Conservation (phyloP, 2,113 vertebrate genomes). For the Apodemus speciosus region DNA sequence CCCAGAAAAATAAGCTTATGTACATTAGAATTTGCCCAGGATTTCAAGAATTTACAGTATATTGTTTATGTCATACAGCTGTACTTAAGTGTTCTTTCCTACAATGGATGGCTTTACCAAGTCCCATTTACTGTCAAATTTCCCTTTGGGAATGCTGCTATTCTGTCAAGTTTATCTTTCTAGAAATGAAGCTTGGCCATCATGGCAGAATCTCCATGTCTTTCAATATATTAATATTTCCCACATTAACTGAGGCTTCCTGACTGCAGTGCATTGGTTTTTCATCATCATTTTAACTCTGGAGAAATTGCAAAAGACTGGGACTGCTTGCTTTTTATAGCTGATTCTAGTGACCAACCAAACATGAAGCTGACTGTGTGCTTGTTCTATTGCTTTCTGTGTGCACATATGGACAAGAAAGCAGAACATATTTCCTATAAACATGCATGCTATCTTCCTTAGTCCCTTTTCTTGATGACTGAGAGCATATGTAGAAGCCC, state of each 20-base stretch:
- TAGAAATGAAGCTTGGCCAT: neutral
- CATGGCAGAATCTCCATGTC: neutral
- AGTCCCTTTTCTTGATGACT: neutral
- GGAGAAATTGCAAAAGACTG: neutral
- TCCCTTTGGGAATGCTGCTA: neutral
- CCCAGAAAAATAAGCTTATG: neutral
- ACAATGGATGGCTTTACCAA: neutral
- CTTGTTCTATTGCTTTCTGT: neutral
- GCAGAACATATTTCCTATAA: neutral
- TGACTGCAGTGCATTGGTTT: neutral
- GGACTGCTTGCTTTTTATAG: neutral
- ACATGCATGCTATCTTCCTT: neutral
- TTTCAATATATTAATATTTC: neutral
- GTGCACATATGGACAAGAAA: neutral
- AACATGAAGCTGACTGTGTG: neutral
- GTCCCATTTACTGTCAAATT: neutral
- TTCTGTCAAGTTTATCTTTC: neutral
- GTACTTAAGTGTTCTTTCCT: fast-evolving
- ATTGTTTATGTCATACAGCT: neutral
- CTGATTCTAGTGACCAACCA: neutral
- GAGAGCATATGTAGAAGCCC: neutral
- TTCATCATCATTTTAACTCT: neutral
- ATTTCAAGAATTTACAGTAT: neutral
- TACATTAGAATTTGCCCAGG: neutral
- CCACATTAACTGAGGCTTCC: neutral